phyloP scores from a whole-genome alignment of 2,113 vertebrate species.

The Periophthalmus modestus region DNA sequence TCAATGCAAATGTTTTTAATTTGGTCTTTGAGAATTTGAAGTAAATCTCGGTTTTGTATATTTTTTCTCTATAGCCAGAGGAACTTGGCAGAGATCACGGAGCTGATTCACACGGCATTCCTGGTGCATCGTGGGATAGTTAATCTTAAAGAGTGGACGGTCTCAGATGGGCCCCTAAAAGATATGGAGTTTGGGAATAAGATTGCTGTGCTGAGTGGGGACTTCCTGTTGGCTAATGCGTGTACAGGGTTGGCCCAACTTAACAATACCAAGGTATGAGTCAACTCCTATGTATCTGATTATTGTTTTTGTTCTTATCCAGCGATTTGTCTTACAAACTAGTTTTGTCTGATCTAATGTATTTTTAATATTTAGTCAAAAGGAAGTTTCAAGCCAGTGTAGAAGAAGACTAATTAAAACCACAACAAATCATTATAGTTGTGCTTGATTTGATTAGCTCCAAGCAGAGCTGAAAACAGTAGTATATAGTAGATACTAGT shows the following conservation, averaged over 20 bases:
- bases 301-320: background rate
- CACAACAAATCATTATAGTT: background rate
- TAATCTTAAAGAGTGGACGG: constrained; percentile 87
- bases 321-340: background rate
- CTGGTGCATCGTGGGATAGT: constrained; percentile 96
- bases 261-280: constrained; percentile 88
- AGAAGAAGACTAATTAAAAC: background rate
- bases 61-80: constrained; percentile 82
- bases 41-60: constrained; percentile 7
- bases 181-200: constrained; percentile 99
- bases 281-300: background rate
- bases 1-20: constrained; percentile 15
- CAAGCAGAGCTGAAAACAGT: background rate
- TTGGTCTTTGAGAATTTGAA: constrained; percentile 17
- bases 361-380: background rate
- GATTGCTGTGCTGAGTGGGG: constrained; percentile 95
- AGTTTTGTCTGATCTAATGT: background rate
- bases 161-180: constrained; percentile 89
- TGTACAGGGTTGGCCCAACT: constrained; percentile 91
- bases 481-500: background rate
- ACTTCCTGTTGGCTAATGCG: constrained; percentile 95
- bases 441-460: background rate
- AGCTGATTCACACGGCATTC: constrained; percentile 96
- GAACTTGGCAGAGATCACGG: constrained; percentile 95
- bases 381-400: background rate